A percentile compares a stretch with the other conserved stretches of the same genome.
phyloP scores from a whole-genome alignment of 2,888 invertebrate genomes.

The Hirtodrosophila duncani region DNA sequence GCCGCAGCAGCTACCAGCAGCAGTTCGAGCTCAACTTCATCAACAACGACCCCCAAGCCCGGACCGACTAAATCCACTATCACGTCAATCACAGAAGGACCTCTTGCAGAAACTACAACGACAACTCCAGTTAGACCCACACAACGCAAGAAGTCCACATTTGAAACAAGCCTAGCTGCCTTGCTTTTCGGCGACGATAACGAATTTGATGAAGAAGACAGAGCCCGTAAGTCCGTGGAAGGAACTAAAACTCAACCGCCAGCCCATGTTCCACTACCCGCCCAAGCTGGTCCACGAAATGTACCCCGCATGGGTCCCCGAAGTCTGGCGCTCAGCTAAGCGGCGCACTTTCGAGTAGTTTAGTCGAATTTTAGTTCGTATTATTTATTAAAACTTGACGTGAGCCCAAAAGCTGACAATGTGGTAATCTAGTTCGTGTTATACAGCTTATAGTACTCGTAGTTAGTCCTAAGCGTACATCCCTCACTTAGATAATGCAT shows the following conservation, averaged over 20 bases:
- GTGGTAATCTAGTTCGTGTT: constrained; percentile 49
- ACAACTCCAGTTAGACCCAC: constrained; percentile 46
- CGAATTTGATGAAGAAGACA: constrained; percentile 60
- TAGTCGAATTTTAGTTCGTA: constrained; percentile 60
- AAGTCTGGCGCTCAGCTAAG: constrained; percentile 58
- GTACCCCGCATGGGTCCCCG: constrained; percentile 74
- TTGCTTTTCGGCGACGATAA: constrained; percentile 77
- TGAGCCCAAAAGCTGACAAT: constrained; percentile 14
- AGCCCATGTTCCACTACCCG: constrained; percentile 32
- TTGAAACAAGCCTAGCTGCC: constrained; percentile 76
- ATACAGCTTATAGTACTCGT: constrained; percentile 38
- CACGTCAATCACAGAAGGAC: too few relatives aligned
- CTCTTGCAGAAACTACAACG: constrained; percentile 21
- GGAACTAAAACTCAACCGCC: constrained; percentile 33
- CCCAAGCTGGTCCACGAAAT: constrained; percentile 60
- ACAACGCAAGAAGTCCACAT: constrained; percentile 69
- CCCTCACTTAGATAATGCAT: constrained; percentile 43
- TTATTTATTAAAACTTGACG: constrained; percentile 51
- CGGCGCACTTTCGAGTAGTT: constrained; percentile 6
- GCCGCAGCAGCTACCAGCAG: constrained; percentile 4
- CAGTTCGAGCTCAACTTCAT: constrained; percentile 12
- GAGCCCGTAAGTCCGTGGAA: constrained; percentile 48
- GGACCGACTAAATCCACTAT: constrained; percentile 16
- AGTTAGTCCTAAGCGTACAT: constrained; percentile 29
- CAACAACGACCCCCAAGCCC: too few relatives aligned